These are phyloP conservation scores for Oncorhynchus tshawytscha DNA, from an alignment of 2,113 vertebrate species.

Conservation along the genomic window DNA sequence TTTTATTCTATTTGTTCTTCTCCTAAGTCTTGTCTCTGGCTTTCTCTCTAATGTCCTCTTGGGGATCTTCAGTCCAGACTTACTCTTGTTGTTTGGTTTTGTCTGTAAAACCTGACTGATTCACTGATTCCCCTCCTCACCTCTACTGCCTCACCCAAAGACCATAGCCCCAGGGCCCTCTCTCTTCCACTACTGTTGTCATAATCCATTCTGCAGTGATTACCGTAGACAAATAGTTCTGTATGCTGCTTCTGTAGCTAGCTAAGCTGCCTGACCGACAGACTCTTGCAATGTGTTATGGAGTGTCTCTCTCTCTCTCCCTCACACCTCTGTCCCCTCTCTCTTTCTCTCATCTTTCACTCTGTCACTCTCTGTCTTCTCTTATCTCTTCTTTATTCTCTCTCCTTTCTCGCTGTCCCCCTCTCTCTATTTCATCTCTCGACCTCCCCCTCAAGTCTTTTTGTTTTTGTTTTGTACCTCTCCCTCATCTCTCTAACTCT, in stretches of 20 bases:
- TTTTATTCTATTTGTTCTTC: too few relatives aligned
- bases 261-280: too few relatives aligned
- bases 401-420: not conserved
- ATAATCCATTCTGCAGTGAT: conserved; percentile 9
- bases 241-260: not conserved
- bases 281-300: not conserved
- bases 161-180: conserved; percentile 26
- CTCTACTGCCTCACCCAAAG: conserved; percentile 22
- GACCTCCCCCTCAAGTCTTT: not conserved
- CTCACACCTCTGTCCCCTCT: not conserved
- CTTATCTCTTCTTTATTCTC: not conserved
- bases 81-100: conserved; percentile 23
- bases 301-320: too few relatives aligned
- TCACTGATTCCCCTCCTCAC: not conserved
- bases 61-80: not conserved
- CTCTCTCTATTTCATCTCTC: not conserved
- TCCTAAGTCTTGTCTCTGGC: not conserved
- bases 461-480: not conserved
- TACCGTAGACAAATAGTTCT: conserved; percentile 7
- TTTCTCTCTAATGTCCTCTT: not conserved
- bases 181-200: conserved; percentile 13
- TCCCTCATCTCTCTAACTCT: not conserved
- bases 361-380: not conserved
- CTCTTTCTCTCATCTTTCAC: too few relatives aligned
- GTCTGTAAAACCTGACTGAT: not conserved